A percentile compares a stretch with the other conserved stretches of the same genome.
These are phyloP conservation scores for Nasonia vitripennis DNA, from an alignment of 1,140 invertebrate species.

Conservation along the genomic window DNA sequence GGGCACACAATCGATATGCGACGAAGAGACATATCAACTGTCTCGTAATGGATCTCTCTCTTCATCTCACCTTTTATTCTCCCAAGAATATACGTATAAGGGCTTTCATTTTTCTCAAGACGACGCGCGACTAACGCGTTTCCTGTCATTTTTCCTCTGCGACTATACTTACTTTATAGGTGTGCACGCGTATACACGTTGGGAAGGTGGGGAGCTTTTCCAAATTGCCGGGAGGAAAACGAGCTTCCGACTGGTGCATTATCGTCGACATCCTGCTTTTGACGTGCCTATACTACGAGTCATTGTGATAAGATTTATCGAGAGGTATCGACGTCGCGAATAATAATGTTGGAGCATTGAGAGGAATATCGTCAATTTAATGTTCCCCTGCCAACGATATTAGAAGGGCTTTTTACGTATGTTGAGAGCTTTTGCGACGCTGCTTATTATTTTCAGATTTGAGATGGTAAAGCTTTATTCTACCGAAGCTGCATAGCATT, in stretches of 20 bases:
- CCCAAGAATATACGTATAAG: no score
- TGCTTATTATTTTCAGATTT: not conserved
- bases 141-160: not conserved
- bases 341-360: not conserved
- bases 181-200: not conserved
- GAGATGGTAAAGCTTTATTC: not conserved
- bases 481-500: not conserved
- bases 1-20: slow-evolving; percentile 37
- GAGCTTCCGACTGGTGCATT: not conserved
- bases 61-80: not conserved
- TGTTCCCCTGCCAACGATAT: not conserved
- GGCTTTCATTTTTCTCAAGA: slow-evolving; percentile 12
- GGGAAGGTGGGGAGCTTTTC: not conserved
- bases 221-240: not conserved
- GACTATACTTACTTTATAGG: not conserved
- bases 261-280: not conserved
- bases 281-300: not conserved
- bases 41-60: slow-evolving; percentile 38
- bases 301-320: not conserved
- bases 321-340: not conserved
- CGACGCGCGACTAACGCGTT: not conserved
- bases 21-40: slow-evolving; percentile 43
- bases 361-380: not conserved
- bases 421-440: not conserved
- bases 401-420: not conserved